Percentiles rank a stretch among this genome's conserved stretches.
phyloP scores from a whole-genome alignment of 2,888 invertebrate genomes.

The Agrotis ipsilon region DNA sequence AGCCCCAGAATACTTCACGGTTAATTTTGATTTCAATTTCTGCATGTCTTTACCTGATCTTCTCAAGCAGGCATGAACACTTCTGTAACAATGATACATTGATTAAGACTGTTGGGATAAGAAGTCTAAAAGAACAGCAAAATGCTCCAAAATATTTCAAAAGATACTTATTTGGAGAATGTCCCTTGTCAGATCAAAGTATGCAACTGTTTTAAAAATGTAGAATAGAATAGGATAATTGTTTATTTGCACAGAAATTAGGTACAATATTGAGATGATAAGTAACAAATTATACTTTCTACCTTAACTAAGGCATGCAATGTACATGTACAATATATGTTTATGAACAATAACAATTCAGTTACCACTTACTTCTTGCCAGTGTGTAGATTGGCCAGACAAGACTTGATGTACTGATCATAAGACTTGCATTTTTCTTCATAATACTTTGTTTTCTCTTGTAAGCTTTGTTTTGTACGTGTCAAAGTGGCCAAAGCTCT shows the following conservation, averaged over 20 bases:
- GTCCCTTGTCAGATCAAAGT: not conserved
- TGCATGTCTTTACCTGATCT: slow-evolving; percentile 87
- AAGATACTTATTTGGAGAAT: not conserved
- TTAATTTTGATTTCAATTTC: slow-evolving; percentile 91
- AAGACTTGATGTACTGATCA: slow-evolving; percentile 94
- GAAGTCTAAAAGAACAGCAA: too few species aligned
- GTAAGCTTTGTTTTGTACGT: slow-evolving; percentile 92
- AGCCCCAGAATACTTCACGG: slow-evolving; percentile 93
- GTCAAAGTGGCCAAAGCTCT: slow-evolving; percentile 92
- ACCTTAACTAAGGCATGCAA: too few species aligned
- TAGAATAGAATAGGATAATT: too few species aligned
- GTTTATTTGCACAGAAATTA: too few species aligned
- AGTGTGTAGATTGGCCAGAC: slow-evolving; percentile 93
- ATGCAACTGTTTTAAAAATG: not conserved
- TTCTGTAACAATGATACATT: slow-evolving; percentile 78
- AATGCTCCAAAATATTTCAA: not conserved
- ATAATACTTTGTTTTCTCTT: slow-evolving; percentile 93
- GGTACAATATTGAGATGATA: too few species aligned
- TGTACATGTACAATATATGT: too few species aligned
- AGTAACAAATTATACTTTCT: too few species aligned
- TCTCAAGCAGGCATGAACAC: slow-evolving; percentile 89
- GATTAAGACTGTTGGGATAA: not conserved
- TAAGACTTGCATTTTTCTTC: slow-evolving; percentile 95
- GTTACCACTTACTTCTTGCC: slow-evolving; percentile 90
- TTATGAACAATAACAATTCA: not conserved